These are phyloP conservation scores for Mesorhabditis belari DNA, from an alignment of 2,888 invertebrate species.

Conservation along the genomic window DNA sequence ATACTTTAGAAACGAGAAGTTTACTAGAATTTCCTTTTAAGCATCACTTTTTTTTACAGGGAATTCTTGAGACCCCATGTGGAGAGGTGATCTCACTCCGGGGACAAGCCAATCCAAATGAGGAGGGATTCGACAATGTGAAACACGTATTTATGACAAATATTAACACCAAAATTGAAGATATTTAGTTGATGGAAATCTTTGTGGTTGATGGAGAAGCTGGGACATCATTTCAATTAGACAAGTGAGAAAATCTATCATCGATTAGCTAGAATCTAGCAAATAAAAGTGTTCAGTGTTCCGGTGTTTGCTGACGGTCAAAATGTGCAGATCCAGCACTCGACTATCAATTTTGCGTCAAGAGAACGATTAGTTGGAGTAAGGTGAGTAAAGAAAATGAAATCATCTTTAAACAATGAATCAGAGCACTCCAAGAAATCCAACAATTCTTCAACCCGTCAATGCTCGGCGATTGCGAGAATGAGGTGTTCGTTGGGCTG, in stretches of 20 bases:
- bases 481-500: not conserved
- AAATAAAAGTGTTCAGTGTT: not conserved
- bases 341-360: not conserved
- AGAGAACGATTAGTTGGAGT: not conserved
- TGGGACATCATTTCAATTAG: not conserved
- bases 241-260: no score
- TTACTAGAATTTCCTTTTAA: not conserved
- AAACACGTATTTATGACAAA: no score
- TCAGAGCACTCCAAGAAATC: not conserved
- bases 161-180: not conserved
- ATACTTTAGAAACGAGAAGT: not conserved
- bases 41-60: not conserved
- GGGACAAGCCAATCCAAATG: not conserved
- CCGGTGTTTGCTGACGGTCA: not conserved
- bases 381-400: not conserved
- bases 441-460: not conserved
- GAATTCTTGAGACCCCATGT: not conserved
- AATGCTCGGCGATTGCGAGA: not conserved
- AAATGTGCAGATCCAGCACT: not conserved
- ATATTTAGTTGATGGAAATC: not conserved
- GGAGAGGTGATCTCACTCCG: not conserved
- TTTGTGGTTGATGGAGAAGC: not conserved
- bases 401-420: not conserved
- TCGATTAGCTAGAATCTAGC: no score
- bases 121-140: not conserved